These are phyloP conservation scores for Saccostrea cuccullata DNA, from an alignment of 1,140 invertebrate genomes.

Conservation along the genomic window DNA sequence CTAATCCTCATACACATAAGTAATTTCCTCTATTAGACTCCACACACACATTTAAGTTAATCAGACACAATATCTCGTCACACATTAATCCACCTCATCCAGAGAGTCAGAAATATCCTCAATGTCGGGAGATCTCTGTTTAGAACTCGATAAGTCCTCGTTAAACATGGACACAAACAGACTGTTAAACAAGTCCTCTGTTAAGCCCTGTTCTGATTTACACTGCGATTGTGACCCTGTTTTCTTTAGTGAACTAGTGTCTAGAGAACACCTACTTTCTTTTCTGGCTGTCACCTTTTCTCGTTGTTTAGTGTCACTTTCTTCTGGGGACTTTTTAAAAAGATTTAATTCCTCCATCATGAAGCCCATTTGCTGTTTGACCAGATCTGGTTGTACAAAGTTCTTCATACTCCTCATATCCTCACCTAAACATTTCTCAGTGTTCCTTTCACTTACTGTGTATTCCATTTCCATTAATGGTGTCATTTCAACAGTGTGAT, in stretches of 20 bases:
- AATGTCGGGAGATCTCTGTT: neutral
- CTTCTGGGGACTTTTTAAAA: neutral
- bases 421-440: conserved; percentile 53
- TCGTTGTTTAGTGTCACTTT: neutral
- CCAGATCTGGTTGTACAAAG: conserved; percentile 58
- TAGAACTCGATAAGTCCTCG: neutral
- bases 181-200: conserved; percentile 17
- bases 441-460: conserved; percentile 38
- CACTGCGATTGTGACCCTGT: no score
- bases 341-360: conserved; percentile 47
- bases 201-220: neutral
- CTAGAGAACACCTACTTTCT: neutral
- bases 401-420: conserved; percentile 55
- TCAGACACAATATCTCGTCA: no score
- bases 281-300: neutral
- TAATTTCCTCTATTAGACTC: no score
- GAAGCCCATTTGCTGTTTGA: conserved; percentile 58
- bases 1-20: no score
- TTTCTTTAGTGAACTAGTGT: neutral
- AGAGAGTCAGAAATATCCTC: neutral
- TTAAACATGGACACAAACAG: conserved; percentile 35
- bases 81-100: conserved; percentile 30
- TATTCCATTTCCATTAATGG: conserved; percentile 59
- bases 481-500: conserved; percentile 56
- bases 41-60: no score